Evolutionary conservation across 2,797 vertebrate genomes (phyloP).

Genomic region (Ptychadena robeensis): DNA sequence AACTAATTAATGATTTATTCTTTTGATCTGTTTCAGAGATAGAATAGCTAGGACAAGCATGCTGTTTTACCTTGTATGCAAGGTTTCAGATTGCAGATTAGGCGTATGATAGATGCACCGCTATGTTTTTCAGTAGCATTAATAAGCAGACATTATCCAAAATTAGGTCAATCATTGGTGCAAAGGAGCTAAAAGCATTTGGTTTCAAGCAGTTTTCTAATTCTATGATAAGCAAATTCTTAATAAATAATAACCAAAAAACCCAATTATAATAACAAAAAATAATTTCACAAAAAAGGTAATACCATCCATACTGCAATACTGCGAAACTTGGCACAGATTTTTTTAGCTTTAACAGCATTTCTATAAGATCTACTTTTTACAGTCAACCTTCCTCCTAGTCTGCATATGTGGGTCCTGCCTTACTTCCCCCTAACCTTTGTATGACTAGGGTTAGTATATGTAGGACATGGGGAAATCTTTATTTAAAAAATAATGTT

Average conservation of each 20-base stretch:
- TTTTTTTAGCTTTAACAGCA: too few relatives aligned
- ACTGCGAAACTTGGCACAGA: too few relatives aligned
- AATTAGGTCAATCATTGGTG: conserved; percentile 51
- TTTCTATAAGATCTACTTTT: too few relatives aligned
- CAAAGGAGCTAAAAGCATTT: conserved; percentile 42
- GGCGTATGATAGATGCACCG: conserved; percentile 22
- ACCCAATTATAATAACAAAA: neutral
- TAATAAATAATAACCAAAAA: neutral
- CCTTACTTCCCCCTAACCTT: too few relatives aligned
- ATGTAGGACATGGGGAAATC: too few relatives aligned
- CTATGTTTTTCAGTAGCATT: conserved; percentile 16
- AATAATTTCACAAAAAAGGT: conserved; percentile 12
- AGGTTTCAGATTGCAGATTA: conserved; percentile 21
- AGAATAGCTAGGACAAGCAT: neutral
- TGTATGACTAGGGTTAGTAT: too few relatives aligned
- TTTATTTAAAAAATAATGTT: too few relatives aligned
- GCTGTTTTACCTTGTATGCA: conserved; percentile 10
- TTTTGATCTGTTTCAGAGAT: too few relatives aligned
- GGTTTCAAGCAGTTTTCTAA: conserved; percentile 12
- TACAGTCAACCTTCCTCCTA: too few relatives aligned
- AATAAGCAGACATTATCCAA: conserved; percentile 40
- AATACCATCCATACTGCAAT: neutral
- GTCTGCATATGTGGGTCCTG: too few relatives aligned
- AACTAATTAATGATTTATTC: too few relatives aligned
- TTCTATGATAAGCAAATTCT: neutral